Percentiles rank a stretch among this genome's conserved stretches.
Evolutionary conservation across 2,888 invertebrate species (phyloP).

Genomic region (Tetranychus piercei): DNA sequence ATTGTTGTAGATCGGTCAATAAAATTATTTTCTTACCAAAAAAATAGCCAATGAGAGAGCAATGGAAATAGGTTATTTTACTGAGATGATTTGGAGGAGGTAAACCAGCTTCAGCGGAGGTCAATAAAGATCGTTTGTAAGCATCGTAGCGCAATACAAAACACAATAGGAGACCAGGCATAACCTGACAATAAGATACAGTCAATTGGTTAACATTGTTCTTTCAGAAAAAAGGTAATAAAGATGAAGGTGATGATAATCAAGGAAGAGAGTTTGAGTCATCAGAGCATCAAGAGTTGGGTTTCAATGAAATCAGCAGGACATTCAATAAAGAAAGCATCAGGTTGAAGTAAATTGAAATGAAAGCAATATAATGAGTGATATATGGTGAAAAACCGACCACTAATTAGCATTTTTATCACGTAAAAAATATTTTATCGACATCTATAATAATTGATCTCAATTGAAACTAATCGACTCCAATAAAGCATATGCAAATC

Average conservation of each 20-base stretch:
- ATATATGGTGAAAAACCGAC: too few species aligned
- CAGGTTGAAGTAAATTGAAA: too few species aligned
- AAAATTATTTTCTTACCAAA: conserved; percentile 42
- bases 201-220: not conserved
- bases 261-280: too few species aligned
- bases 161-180: conserved; percentile 85
- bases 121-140: conserved; percentile 67
- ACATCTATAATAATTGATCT: too few species aligned
- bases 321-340: not conserved
- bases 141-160: conserved; percentile 93
- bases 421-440: too few species aligned
- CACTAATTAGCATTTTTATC: too few species aligned
- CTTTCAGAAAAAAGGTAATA: not conserved
- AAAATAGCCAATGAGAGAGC: conserved; percentile 91
- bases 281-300: not conserved
- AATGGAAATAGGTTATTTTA: conserved; percentile 65
- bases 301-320: not conserved
- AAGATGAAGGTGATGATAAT: not conserved
- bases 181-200: conserved; percentile 42
- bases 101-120: conserved; percentile 42
- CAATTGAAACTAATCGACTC: too few species aligned
- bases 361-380: too few species aligned
- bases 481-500: too few species aligned
- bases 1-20: not conserved
- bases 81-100: conserved; percentile 40